Base-by-base conservation (phyloP, 2,888 invertebrate species). In the Bimastos eiseni region DNA sequence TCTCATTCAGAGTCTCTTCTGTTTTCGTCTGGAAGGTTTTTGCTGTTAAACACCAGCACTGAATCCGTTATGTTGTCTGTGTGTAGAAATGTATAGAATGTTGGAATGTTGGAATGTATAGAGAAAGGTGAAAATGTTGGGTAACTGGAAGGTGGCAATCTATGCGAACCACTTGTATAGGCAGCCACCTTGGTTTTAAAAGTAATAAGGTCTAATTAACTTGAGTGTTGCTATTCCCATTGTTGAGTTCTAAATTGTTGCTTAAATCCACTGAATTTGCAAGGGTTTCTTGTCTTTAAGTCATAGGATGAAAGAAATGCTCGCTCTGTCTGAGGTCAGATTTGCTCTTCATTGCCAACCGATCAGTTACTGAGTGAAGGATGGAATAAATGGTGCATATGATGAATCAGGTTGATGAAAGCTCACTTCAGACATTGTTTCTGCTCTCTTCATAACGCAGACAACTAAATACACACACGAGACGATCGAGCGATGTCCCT, bases 361-460 rank as follows among this genome's bases (percentile, higher is more conserved):
- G 0, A 55, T 24, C 55, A 30, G 6, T 30, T 70, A n/a, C 70
- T n/a, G 2, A 70, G 70, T 8, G 30, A 1, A n/a, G 70, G 70
- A n/a, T 8, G 70, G n/a, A n/a, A n/a, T 70, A 70, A 70, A 70
- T 70, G 70, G 70, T 8, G 24, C 8, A n/a, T n/a, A n/a, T 11
- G 70, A 70, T n/a, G n/a, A 70, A 70, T 70, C 70, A 70, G n/a
- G n/a, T 8, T n/a, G 70, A 70, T n/a, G 70, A 70, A 70, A 70
- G 70, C 70, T 70, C 70, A 70, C 70, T 70, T 70, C 70, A n/a
- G 70, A 70, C 30, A 70, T 70, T 70, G 70, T n/a, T 70, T 70
- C n/a, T 30, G n/a, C n/a, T 70, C 70, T 70, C 30, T 70, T 70
- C 30, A 70, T n/a, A 70, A 8, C 70, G 70, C 70, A n/a, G 30